A percentile compares a stretch with the other conserved stretches of the same genome.
These are phyloP conservation scores for Oopsacas minuta DNA, from an alignment of 37 sponge, comb jelly and placozoan genomes.

Conservation along the genomic window DNA sequence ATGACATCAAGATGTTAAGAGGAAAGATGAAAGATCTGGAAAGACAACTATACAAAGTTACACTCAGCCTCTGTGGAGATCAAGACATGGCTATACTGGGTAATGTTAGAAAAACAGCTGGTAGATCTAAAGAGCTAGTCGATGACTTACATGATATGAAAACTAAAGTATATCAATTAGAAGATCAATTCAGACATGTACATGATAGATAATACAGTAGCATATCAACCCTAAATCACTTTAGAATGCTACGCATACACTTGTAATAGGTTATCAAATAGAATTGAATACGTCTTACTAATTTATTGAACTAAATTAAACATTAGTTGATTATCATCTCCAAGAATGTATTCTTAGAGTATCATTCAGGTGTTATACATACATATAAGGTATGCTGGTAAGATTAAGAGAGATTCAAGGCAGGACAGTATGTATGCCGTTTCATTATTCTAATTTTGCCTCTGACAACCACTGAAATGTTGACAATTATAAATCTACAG, in stretches of 20 bases:
- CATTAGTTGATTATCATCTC: too few species aligned
- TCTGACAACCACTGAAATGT: too few species aligned
- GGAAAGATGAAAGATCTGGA: constrained; percentile 79
- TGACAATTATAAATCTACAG: too few species aligned
- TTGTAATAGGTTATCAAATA: too few species aligned
- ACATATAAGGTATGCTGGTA: too few species aligned
- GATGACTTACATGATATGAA: constrained; percentile 80
- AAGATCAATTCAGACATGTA: constrained; percentile 59
- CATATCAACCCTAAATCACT: background rate
- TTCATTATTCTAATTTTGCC: too few species aligned
- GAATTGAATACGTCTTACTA: too few species aligned
- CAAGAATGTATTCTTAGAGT: too few species aligned
- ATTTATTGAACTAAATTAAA: too few species aligned
- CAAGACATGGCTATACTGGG: constrained; percentile 73
- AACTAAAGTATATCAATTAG: constrained; percentile 75
- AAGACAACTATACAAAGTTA: constrained; percentile 87
- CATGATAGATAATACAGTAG: constrained; percentile 45
- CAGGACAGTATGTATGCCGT: too few species aligned
- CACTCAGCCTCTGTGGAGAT: constrained; percentile 55
- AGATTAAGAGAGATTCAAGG: too few species aligned
- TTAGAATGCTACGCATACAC: background rate
- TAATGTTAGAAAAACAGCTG: constrained; percentile 68
- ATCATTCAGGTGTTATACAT: too few species aligned
- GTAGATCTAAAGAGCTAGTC: constrained; percentile 70
- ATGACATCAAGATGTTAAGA: constrained; percentile 78